These are phyloP conservation scores for Gadus macrocephalus DNA, from an alignment of 2,113 vertebrate species.

Conservation along the genomic window DNA sequence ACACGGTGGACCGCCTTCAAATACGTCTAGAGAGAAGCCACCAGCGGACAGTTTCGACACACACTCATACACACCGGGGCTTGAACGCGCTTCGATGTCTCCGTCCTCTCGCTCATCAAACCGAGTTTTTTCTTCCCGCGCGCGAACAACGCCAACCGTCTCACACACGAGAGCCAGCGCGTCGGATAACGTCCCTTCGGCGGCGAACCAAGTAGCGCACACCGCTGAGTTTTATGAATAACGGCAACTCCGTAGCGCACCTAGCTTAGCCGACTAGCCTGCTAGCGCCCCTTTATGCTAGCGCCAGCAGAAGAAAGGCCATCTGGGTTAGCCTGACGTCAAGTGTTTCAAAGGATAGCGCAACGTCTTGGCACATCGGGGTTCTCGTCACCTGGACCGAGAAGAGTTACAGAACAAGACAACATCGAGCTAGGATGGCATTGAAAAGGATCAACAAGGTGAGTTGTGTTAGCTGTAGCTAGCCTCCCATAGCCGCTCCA, in stretches of 20 bases:
- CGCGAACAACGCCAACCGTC: too few relatives aligned
- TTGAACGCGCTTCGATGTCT: too few relatives aligned
- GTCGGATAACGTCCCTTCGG: background rate
- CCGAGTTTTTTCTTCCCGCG: too few relatives aligned
- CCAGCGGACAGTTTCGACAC: slow-evolving; percentile 35
- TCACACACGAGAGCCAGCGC: background rate
- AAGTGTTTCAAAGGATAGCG: background rate
- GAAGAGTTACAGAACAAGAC: slow-evolving; percentile 1
- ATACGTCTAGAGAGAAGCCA: slow-evolving; percentile 27
- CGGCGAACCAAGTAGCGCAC: background rate
- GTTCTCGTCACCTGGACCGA: slow-evolving; percentile 28
- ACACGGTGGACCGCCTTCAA: slow-evolving; percentile 34
- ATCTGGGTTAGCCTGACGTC: slow-evolving; percentile 38
- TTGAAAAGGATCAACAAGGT: slow-evolving; percentile 76
- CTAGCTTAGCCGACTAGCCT: slow-evolving; percentile 47
- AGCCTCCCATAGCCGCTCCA: slow-evolving; percentile 41
- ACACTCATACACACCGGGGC: background rate
- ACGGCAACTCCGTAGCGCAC: slow-evolving; percentile 34
- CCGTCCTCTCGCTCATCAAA: too few relatives aligned
- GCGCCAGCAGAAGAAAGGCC: slow-evolving; percentile 42
- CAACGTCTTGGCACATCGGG: slow-evolving; percentile 36
- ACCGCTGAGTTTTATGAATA: slow-evolving; percentile 19
- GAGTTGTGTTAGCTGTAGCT: slow-evolving; percentile 26
- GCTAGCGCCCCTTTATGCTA: slow-evolving; percentile 38
- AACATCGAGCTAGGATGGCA: slow-evolving; percentile 62